Percentiles rank a stretch among this genome's conserved stretches.
Conservation (phyloP, 2,797 vertebrate genomes). For the Ceryle rudis region DNA sequence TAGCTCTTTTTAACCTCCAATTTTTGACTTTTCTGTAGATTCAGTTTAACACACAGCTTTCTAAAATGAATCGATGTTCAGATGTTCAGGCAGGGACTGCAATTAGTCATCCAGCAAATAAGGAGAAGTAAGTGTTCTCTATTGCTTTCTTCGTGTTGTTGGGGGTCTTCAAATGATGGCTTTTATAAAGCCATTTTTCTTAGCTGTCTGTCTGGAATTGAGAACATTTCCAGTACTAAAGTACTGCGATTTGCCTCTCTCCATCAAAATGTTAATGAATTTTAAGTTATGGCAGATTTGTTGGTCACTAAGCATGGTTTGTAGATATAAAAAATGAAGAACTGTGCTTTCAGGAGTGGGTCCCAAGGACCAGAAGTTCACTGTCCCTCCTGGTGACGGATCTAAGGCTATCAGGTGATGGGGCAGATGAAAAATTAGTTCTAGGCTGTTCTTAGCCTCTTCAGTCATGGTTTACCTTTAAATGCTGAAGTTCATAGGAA, state of each 20-base stretch:
- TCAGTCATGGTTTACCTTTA: not conserved
- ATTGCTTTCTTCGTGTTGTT: not conserved
- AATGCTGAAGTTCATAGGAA: not conserved
- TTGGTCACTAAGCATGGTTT: not conserved
- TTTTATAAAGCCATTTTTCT: not conserved
- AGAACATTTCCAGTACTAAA: not conserved
- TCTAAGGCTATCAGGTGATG: not conserved
- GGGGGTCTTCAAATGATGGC: not conserved
- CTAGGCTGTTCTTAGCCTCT: not conserved
- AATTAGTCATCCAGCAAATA: constrained; percentile 65
- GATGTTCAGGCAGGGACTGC: constrained; percentile 47
- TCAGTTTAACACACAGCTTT: constrained; percentile 82
- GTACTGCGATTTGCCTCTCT: not conserved
- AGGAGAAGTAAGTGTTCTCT: constrained; percentile 83
- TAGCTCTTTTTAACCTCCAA: not conserved
- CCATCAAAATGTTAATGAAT: accelerated
- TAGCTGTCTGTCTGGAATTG: not conserved
- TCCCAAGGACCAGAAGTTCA: not conserved
- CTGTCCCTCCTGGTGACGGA: not conserved
- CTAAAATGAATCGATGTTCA: constrained; percentile 63
- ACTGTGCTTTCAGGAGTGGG: not conserved
- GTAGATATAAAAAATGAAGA: not conserved
- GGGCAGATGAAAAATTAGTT: not conserved
- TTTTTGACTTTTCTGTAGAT: constrained; percentile 69
- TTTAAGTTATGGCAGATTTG: not conserved